Conservation (phyloP, 2,888 invertebrate species). For the Euzophera pinguis region DNA sequence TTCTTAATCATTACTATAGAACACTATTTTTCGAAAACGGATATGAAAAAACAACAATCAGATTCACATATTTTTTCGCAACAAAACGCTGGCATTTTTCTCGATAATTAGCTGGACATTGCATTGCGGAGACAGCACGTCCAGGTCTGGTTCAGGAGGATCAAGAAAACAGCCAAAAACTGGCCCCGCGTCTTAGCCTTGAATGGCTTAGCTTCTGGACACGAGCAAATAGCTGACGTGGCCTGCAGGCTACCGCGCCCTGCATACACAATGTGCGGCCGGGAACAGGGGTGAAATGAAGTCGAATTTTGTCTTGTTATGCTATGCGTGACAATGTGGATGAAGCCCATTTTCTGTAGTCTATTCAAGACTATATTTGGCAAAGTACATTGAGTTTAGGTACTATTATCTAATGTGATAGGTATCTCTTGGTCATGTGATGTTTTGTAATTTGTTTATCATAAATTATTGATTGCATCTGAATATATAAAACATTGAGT, state of each 20-base stretch:
- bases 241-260: conserved; percentile 72
- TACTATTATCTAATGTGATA: no score
- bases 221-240: conserved; percentile 78
- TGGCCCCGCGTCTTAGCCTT: conserved; percentile 76
- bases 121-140: conserved; percentile 14
- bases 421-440: no score
- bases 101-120: conserved; percentile 10
- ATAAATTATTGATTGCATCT: no score
- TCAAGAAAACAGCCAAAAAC: conserved; percentile 75
- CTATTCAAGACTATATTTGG: no score
- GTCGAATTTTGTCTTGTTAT: conserved; percentile 18
- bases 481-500: no score
- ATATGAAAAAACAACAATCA: not conserved
- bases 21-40: no score
- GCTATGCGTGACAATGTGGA: no score
- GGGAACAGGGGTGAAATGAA: conserved; percentile 38
- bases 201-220: conserved; percentile 79
- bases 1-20: not conserved
- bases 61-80: conserved; percentile 7
- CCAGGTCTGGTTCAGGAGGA: conserved; percentile 34
- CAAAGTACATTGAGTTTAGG: no score
- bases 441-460: no score
- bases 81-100: conserved; percentile 11
- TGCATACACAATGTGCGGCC: conserved; percentile 73
- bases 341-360: not conserved